Conservation (phyloP, 2,888 invertebrate species). For the Lutraria lutraria region DNA sequence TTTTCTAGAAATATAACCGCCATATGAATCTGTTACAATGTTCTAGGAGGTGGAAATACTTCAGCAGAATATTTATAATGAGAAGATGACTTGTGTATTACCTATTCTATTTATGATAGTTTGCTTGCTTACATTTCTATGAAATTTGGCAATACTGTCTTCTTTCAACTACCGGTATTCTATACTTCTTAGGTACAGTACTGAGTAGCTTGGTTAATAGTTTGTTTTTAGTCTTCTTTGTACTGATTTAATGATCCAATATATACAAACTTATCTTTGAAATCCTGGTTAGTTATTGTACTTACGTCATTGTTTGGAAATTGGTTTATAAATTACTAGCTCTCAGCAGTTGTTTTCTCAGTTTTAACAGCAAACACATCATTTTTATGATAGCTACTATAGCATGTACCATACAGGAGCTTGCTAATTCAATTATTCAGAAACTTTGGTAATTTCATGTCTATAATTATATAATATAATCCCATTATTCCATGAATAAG, state of each 20-base stretch:
- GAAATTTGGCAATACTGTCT: conserved; percentile 1
- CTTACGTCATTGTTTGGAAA: neutral
- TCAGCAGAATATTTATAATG: neutral
- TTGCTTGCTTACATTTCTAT: neutral
- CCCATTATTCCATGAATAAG: too few species aligned
- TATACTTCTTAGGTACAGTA: neutral
- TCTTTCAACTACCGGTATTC: conserved; percentile 9
- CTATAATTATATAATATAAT: too few species aligned
- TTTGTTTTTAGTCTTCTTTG: neutral
- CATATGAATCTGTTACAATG: neutral
- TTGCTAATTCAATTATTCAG: too few species aligned
- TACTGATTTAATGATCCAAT: neutral
- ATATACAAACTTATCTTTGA: neutral
- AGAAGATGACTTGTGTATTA: conserved; percentile 9
- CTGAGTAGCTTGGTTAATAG: neutral
- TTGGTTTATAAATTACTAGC: neutral
- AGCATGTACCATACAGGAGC: too few species aligned
- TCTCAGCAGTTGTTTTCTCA: neutral
- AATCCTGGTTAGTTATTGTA: neutral
- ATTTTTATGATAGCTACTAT: too few species aligned
- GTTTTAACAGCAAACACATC: too few species aligned
- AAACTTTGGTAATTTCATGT: too few species aligned
- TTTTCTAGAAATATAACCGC: neutral
- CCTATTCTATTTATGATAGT: neutral
- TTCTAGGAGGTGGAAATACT: neutral